Percentiles rank a stretch among this genome's conserved stretches.
Conservation (phyloP, 2,888 invertebrate genomes). For the Apamea anceps region DNA sequence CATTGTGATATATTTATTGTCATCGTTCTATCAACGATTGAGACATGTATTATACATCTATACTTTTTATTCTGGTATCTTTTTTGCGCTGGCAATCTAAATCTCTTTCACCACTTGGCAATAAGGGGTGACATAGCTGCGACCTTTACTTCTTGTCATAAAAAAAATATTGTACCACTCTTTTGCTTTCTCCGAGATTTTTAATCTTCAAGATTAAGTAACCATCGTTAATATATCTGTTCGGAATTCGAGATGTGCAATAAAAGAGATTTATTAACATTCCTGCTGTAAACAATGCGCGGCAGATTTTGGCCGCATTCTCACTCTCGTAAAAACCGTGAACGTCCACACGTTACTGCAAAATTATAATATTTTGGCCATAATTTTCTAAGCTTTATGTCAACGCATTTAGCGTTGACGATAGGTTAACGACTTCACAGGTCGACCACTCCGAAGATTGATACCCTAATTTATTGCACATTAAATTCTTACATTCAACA, state of each 20-base stretch:
- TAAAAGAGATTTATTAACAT: conserved; percentile 74
- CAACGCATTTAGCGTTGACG: conserved; percentile 57
- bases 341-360: conserved; percentile 29
- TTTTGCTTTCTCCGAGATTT: conserved; percentile 60
- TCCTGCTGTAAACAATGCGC: conserved; percentile 55
- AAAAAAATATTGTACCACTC: conserved; percentile 56
- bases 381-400: conserved; percentile 59
- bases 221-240: conserved; percentile 62
- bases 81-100: conserved; percentile 40
- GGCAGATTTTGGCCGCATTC: conserved; percentile 36
- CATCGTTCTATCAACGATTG: conserved; percentile 40
- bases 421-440: conserved; percentile 60
- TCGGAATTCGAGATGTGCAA: conserved; percentile 67
- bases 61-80: conserved; percentile 1
- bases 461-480: conserved; percentile 57
- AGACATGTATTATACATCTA: conserved; percentile 28
- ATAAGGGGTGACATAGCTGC: conserved; percentile 31
- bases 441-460: conserved; percentile 53
- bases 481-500: conserved; percentile 58
- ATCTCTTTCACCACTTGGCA: conserved; percentile 37
- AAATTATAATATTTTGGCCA: conserved; percentile 58
- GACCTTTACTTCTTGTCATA: conserved; percentile 49
- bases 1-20: conserved; percentile 57
- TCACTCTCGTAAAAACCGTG: conserved; percentile 40
- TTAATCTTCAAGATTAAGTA: conserved; percentile 71